These are phyloP conservation scores for Drosophila picticornis DNA, from an alignment of 2,888 invertebrate species.

Conservation along the genomic window DNA sequence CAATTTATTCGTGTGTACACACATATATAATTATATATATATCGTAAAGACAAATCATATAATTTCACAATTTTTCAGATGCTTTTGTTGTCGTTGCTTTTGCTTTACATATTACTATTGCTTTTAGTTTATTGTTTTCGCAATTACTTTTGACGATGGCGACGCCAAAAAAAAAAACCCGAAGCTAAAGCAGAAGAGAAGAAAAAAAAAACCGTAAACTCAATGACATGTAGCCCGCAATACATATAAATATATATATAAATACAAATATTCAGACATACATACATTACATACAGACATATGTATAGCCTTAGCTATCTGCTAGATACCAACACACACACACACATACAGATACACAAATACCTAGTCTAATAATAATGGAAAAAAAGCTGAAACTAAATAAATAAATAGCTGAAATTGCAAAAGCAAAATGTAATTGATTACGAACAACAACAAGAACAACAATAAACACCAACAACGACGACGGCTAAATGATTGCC, in stretches of 20 bases:
- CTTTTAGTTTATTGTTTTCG: conserved; percentile 80
- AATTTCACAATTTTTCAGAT: conserved; percentile 76
- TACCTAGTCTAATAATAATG: conserved; percentile 75
- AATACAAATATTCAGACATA: conserved; percentile 26
- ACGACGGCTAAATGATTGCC: conserved; percentile 77
- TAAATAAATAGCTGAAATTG: conserved; percentile 81
- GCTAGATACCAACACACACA: conserved; percentile 68
- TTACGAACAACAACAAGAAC: conserved; percentile 63
- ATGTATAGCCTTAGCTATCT: conserved; percentile 55
- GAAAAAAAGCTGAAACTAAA: conserved; percentile 77
- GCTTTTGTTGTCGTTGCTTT: conserved; percentile 43
- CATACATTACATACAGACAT: conserved; percentile 18
- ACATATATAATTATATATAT: conserved; percentile 27
- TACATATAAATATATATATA: conserved; percentile 35
- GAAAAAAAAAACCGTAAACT: conserved; percentile 60
- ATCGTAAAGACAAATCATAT: conserved; percentile 40
- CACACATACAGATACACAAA: conserved; percentile 19
- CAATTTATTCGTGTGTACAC: conserved; percentile 28
- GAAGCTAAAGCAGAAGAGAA: conserved; percentile 54
- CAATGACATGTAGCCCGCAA: conserved; percentile 59
- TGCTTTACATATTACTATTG: conserved; percentile 75
- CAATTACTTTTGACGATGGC: conserved; percentile 67
- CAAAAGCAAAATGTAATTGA: conserved; percentile 81
- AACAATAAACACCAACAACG: conserved; percentile 41
- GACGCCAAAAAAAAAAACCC: conserved; percentile 51